A percentile compares a stretch with the other conserved stretches of the same genome.
These are phyloP conservation scores for Petrocephalus microphthalmus DNA, from an alignment of 2,113 vertebrate species.

Conservation along the genomic window DNA sequence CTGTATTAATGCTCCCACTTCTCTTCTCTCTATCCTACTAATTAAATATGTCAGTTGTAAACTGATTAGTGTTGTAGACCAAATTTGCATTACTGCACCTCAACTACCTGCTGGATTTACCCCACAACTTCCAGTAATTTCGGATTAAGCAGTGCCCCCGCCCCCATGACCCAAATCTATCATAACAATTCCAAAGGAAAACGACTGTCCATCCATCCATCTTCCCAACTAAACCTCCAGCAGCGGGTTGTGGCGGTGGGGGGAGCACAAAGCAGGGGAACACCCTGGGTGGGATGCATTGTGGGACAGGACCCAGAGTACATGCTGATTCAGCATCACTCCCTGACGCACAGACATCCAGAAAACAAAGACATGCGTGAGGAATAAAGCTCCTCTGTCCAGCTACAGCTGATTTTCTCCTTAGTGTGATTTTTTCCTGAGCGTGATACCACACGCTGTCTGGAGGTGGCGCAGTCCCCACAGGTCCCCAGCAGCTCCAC, in stretches of 20 bases:
- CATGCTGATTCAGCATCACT: not conserved
- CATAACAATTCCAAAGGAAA: not conserved
- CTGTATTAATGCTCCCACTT: not conserved
- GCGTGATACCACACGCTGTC: not conserved
- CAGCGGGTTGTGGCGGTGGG: no score
- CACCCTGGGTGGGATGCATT: no score
- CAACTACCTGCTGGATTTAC: conserved; percentile 13
- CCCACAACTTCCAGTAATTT: not conserved
- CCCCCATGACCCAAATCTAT: not conserved
- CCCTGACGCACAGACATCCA: not conserved
- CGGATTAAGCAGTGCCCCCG: not conserved
- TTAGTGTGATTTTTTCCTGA: not conserved
- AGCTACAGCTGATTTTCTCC: not conserved
- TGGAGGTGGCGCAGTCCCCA: not conserved
- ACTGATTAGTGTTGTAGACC: not conserved
- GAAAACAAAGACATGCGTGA: not conserved
- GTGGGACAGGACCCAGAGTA: no score
- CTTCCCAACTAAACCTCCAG: no score
- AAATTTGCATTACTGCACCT: not conserved
- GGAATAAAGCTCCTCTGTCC: not conserved
- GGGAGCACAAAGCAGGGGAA: no score
- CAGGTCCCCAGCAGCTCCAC: not conserved
- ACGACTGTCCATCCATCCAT: no score
- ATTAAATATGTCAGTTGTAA: no score
- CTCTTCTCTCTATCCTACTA: not conserved